Conservation (phyloP, 2,888 invertebrate genomes). For the Diarsia dahlii region DNA sequence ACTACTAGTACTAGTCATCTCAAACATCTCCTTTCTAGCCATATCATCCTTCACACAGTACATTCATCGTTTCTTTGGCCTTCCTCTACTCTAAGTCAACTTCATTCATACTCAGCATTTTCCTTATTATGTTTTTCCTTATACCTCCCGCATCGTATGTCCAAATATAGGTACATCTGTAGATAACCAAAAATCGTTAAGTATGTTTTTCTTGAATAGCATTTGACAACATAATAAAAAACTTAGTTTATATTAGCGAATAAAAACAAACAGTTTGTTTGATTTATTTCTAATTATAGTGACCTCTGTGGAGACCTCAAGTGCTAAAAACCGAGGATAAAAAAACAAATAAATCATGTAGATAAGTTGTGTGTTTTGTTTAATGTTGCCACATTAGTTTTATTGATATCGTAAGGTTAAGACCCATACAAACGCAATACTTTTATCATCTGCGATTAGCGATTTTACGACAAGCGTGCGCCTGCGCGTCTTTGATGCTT, state of each 20-base stretch:
- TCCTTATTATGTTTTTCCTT: no score
- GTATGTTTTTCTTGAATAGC: not conserved
- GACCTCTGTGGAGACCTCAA: conserved; percentile 59
- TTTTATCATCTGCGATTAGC: conserved; percentile 28
- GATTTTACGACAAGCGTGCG: not conserved
- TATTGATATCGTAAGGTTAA: conserved; percentile 37
- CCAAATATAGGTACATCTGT: no score
- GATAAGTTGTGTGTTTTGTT: conserved; percentile 50
- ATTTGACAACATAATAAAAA: conserved; percentile 29
- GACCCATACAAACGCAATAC: conserved; percentile 21
- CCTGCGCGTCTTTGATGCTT: not conserved
- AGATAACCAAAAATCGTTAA: not conserved
- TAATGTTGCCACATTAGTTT: conserved; percentile 44
- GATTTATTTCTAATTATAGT: conserved; percentile 55
- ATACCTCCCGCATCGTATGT: no score
- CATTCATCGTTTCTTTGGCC: no score
- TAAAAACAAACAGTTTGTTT: conserved; percentile 36
- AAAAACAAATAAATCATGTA: conserved; percentile 40
- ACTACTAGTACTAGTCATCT: no score
- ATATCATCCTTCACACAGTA: no score
- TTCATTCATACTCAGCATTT: no score
- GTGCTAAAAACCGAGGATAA: conserved; percentile 34
- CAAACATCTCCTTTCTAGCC: no score
- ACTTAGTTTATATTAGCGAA: conserved; percentile 14
- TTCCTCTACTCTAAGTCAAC: no score